These are phyloP conservation scores for Daphoenositta chrysoptera DNA, from an alignment of 2,113 vertebrate species.

Conservation along the genomic window DNA sequence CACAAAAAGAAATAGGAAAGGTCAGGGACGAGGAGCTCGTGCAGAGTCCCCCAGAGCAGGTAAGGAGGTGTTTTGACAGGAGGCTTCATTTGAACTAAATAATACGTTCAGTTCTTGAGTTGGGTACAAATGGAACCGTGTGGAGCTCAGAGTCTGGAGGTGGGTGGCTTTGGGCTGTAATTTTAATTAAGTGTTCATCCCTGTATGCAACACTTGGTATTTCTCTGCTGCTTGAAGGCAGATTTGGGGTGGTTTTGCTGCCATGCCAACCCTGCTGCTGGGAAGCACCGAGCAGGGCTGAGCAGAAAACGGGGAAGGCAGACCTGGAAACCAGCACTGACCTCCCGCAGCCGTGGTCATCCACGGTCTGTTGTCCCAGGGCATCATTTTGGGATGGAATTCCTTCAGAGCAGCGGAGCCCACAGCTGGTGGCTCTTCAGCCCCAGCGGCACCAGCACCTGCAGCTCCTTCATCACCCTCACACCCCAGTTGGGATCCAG, in stretches of 20 bases:
- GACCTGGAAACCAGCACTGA: not conserved
- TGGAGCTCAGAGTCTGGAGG: not conserved
- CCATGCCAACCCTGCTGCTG: not conserved
- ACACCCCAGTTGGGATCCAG: fast-evolving
- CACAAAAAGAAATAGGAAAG: not conserved
- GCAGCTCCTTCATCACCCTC: fast-evolving
- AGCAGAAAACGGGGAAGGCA: not conserved
- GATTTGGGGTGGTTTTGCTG: not conserved
- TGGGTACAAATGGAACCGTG: not conserved
- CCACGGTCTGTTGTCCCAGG: fast-evolving
- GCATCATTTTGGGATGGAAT: fast-evolving
- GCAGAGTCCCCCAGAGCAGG: not conserved
- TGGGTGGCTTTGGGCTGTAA: not conserved
- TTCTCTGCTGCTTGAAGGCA: not conserved
- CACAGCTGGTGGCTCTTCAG: not conserved
- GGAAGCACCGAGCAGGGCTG: too few relatives aligned
- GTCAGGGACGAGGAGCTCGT: not conserved
- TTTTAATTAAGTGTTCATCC: not conserved
- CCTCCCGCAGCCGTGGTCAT: fast-evolving
- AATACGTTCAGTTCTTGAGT: fast-evolving
- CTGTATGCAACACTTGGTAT: not conserved
- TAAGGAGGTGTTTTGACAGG: not conserved
- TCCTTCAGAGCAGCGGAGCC: not conserved
- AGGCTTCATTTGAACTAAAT: not conserved
- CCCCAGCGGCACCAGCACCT: not conserved